phyloP scores from a whole-genome alignment of 2,113 vertebrate species.

The Hippocampus guttulatus region DNA sequence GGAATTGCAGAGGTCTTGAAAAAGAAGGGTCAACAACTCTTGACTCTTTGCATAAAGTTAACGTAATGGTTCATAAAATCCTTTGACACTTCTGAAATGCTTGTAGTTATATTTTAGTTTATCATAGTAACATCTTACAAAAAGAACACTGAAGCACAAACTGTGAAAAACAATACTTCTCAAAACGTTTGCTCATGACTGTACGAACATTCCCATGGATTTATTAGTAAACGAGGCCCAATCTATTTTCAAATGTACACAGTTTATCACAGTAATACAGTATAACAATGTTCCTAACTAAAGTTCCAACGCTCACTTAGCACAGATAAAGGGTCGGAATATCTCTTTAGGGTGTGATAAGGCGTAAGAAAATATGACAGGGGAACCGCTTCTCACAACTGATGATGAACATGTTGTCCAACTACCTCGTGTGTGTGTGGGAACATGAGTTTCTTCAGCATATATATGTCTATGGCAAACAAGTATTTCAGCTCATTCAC shows the following conservation, averaged over 20 bases:
- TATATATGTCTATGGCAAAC: constrained; percentile 87
- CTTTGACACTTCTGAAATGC: too few species aligned
- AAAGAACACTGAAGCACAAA: too few species aligned
- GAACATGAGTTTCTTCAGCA: constrained; percentile 85
- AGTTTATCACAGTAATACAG: neutral
- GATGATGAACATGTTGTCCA: constrained; percentile 18
- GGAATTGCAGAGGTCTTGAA: too few species aligned
- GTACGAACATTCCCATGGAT: too few species aligned
- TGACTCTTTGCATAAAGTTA: too few species aligned
- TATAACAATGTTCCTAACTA: constrained; percentile 6
- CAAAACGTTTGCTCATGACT: too few species aligned
- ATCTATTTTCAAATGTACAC: neutral
- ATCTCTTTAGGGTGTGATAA: constrained; percentile 5
- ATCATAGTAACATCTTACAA: too few species aligned
- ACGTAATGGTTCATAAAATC: too few species aligned
- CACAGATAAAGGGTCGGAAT: constrained; percentile 22
- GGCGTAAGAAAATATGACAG: constrained; percentile 8
- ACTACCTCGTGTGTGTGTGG: constrained; percentile 88
- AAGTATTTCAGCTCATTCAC: constrained; percentile 88
- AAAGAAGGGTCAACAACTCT: too few species aligned
- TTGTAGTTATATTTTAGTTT: too few species aligned
- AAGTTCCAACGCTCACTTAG: constrained; percentile 6
- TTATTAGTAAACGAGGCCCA: too few species aligned
- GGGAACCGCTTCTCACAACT: constrained; percentile 1
- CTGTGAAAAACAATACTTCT: too few species aligned